Evolutionary conservation across 2,113 vertebrate species (phyloP), one percentile per base, ranked within the genome.

Genomic region (Caranx ignobilis): DNA sequence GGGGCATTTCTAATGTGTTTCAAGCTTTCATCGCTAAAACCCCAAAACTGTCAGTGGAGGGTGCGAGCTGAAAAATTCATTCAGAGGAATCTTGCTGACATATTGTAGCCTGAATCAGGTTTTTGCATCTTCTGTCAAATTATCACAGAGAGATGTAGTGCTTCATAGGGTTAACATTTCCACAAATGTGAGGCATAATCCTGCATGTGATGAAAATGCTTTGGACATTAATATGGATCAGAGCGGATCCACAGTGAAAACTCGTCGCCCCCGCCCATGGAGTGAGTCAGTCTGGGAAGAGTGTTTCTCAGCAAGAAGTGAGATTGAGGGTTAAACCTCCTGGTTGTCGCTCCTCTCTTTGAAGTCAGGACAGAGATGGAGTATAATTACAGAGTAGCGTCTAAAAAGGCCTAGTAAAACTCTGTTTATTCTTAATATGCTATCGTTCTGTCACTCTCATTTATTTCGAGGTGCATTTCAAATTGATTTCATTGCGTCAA

Each of bases 191-290:
- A 85, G 45, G 50, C 71, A 34, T 82, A 81, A 87, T 89, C 62
- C 85, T 59, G 37, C 57, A 55, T 73, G 76, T 84, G 82, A 86
- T 83, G 80, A 90, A 88, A 89, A 83, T 50, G 68, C 71, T 79
- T 77, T 75, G 63, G 75, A 90, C 84, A 78, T 90, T 87, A 91
- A 87, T 87, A 81, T 85, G 82, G 89, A 91, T 88, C 87, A 81
- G 48, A 67, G 75, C 45, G n/a, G 83, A 88, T 82, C 66, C 66
- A 78, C 75, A 48, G 39, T 75, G 71, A 78, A 83, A 82, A 82
- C 8, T 75, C 61, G 7, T 74, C 39, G 35, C 84, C 88, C 63
- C 82, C 79, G 19, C 73, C 75, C 62, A 19, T 43, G 4, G 21
- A 77, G 77, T 82, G 78, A 85, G 79, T 89, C 74, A 68, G 64